A percentile compares a stretch with the other conserved stretches of the same genome.
These are phyloP conservation scores for Carcharodon carcharias DNA, from an alignment of 2,797 vertebrate genomes.

Conservation along the genomic window DNA sequence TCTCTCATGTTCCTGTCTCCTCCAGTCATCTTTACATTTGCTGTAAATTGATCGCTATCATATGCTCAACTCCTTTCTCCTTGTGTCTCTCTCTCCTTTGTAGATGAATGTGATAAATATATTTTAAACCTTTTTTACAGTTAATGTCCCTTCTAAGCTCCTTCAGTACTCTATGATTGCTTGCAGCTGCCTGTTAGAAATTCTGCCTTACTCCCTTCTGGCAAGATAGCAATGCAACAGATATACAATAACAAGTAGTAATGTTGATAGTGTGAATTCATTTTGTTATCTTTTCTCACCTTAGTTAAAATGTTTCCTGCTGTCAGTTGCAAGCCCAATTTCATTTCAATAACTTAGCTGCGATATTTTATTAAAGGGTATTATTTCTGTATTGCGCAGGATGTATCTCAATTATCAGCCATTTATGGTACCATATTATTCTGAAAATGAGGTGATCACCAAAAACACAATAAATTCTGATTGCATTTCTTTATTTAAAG, in stretches of 20 bases:
- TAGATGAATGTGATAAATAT: background rate
- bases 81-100: background rate
- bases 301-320: background rate
- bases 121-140: background rate
- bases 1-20: background rate
- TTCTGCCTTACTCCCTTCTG: background rate
- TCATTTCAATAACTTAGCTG: conserved; percentile 2
- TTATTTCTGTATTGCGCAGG: background rate
- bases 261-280: background rate
- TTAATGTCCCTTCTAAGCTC: background rate
- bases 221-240: background rate
- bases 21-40: background rate
- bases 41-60: background rate
- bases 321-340: background rate
- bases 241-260: background rate
- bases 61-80: background rate
- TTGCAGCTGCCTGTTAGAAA: background rate
- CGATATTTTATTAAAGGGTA: background rate
- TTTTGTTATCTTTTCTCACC: conserved; percentile 1
- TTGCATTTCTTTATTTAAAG: background rate
- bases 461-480: background rate
- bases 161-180: background rate
- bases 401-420: background rate
- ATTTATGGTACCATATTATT: background rate
- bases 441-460: background rate